A percentile compares a stretch with the other conserved stretches of the same genome.
Conservation (phyloP, 2,113 vertebrate species). For the Amblyornis subalaris region DNA sequence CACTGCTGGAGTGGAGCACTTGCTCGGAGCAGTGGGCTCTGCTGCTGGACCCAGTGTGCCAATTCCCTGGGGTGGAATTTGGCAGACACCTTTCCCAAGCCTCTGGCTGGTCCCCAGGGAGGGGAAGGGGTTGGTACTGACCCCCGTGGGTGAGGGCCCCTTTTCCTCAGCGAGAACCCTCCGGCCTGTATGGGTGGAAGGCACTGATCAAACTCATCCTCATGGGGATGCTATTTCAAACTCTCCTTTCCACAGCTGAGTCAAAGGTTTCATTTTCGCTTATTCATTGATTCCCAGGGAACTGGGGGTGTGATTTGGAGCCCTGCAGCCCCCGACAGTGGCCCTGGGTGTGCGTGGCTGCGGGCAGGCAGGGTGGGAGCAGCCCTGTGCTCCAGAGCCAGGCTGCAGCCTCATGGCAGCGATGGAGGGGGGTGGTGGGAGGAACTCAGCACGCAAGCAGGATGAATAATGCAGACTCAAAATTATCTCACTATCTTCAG, state of each 20-base stretch:
- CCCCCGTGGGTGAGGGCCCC: not conserved
- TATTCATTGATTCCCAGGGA: not conserved
- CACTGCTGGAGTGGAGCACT: too few species aligned
- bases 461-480: not conserved
- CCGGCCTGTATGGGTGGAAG: not conserved
- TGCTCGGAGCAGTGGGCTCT: too few species aligned
- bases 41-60: not conserved
- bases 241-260: not conserved
- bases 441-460: not conserved
- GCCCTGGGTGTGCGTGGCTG: not conserved
- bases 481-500: not conserved
- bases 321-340: not conserved
- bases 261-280: not conserved
- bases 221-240: not conserved
- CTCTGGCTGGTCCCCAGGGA: not conserved
- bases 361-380: not conserved
- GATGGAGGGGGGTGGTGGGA: not conserved
- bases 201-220: not conserved
- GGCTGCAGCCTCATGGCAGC: not conserved
- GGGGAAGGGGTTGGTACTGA: not conserved
- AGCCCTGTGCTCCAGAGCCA: not conserved
- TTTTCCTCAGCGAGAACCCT: not conserved
- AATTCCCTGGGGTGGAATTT: not conserved
- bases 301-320: fast-evolving
- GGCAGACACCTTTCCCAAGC: too few species aligned